These are phyloP conservation scores for Tanytarsus gracilentus DNA, from an alignment of 2,888 invertebrate genomes.

Conservation along the genomic window DNA sequence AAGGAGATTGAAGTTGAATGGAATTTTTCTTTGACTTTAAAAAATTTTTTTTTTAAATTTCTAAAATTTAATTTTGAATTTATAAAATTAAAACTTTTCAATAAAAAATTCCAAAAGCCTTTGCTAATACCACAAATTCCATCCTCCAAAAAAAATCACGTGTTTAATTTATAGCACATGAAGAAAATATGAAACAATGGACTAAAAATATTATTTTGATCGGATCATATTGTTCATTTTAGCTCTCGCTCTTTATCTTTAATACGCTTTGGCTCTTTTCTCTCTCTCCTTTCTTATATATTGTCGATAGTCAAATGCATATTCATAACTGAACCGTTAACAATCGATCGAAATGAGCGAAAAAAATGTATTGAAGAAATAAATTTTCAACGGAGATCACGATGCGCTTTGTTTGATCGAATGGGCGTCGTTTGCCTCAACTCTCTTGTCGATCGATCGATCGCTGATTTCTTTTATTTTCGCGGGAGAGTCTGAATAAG, in stretches of 20 bases:
- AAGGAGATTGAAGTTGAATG: no score
- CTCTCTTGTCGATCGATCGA: not conserved
- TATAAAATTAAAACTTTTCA: no score
- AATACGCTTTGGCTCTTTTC: not conserved
- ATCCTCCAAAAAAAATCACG: no score
- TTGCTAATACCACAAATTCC: no score
- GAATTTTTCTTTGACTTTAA: no score
- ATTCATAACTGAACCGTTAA: slow-evolving; percentile 18
- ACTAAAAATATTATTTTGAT: slow-evolving; percentile 13
- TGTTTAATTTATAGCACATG: no score
- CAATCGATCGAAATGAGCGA: not conserved
- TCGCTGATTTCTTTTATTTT: not conserved
- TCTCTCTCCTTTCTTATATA: not conserved
- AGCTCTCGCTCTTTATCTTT: not conserved
- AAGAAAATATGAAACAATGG: no score
- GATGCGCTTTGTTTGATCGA: slow-evolving; percentile 13
- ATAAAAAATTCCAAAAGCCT: no score
- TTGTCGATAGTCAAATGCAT: not conserved
- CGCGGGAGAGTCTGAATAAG: not conserved
- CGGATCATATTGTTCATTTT: slow-evolving; percentile 12
- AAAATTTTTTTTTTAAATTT: no score
- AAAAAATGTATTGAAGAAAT: not conserved
- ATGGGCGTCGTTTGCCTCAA: not conserved
- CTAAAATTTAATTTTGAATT: no score
- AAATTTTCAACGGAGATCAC: slow-evolving; percentile 3